Conservation (phyloP, 2,888 invertebrate species). For the Campoplex nolae region DNA sequence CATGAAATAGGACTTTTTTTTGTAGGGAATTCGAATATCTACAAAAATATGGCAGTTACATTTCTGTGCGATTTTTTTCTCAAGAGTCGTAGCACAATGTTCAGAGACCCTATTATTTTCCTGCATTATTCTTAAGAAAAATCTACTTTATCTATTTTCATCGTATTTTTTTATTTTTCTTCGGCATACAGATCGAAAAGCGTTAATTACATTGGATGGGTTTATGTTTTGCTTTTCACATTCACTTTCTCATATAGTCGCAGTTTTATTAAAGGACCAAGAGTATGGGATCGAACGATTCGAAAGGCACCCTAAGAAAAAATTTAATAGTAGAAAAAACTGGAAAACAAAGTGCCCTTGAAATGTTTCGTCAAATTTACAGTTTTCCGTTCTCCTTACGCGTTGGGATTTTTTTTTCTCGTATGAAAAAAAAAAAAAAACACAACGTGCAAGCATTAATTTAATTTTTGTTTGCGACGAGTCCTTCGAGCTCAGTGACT, state of each 20-base stretch:
- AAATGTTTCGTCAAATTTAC: slow-evolving; percentile 43
- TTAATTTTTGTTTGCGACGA: background rate
- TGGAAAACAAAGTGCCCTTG: slow-evolving; percentile 13
- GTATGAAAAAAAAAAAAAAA: slow-evolving; percentile 7
- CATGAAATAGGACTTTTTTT: too few species aligned
- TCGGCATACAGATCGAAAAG: background rate
- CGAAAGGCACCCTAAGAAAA: slow-evolving; percentile 6
- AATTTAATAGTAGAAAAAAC: slow-evolving; percentile 11
- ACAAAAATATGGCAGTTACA: too few species aligned
- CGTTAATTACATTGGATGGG: background rate
- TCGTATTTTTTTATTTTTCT: slow-evolving; percentile 15
- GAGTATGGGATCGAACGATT: slow-evolving; percentile 5
- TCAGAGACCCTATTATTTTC: too few species aligned
- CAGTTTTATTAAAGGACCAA: background rate
- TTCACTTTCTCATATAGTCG: background rate
- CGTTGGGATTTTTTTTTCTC: slow-evolving; percentile 17
- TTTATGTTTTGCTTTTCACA: background rate
- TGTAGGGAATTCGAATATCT: too few species aligned
- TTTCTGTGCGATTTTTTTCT: too few species aligned
- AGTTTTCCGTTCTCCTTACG: slow-evolving; percentile 16
- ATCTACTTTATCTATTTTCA: background rate
- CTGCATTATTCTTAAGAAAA: too few species aligned
- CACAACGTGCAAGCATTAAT: background rate
- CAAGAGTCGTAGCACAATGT: too few species aligned
- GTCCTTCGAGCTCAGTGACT: slow-evolving; percentile 88